phyloP scores from a whole-genome alignment of 2,888 invertebrate species.

The Conus canariensis region DNA sequence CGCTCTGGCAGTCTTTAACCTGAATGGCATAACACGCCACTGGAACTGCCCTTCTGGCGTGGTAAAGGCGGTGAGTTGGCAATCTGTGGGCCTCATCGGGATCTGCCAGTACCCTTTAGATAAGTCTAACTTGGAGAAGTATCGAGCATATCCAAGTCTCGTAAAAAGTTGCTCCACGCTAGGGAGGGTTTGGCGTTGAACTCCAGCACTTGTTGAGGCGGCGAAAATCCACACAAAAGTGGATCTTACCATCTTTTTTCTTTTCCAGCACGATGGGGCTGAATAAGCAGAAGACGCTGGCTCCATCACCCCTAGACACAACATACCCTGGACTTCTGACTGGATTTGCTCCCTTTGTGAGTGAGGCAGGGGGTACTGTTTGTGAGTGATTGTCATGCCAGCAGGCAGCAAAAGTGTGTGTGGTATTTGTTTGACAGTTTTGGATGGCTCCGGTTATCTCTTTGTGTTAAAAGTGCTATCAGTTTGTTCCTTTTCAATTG shows the following conservation, averaged over 20 bases:
- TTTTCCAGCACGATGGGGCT: neutral
- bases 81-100: neutral
- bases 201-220: neutral
- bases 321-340: neutral
- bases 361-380: neutral
- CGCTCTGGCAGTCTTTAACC: too few relatives aligned
- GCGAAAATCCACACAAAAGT: neutral
- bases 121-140: conserved; percentile 32
- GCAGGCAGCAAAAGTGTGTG: too few relatives aligned
- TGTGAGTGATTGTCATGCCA: too few relatives aligned
- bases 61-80: conserved; percentile 26
- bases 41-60: conserved; percentile 23
- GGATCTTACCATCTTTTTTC: neutral
- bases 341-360: neutral
- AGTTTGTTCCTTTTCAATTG: too few relatives aligned
- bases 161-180: neutral
- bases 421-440: too few relatives aligned
- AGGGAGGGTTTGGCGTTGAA: neutral
- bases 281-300: neutral
- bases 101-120: conserved; percentile 28
- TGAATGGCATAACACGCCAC: neutral
- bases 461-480: too few relatives aligned
- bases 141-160: neutral
- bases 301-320: neutral
- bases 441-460: too few relatives aligned